Evolutionary conservation across 2,797 vertebrate genomes (phyloP), one percentile per base, ranked within the genome.

Genomic region (Carduelis carduelis): DNA sequence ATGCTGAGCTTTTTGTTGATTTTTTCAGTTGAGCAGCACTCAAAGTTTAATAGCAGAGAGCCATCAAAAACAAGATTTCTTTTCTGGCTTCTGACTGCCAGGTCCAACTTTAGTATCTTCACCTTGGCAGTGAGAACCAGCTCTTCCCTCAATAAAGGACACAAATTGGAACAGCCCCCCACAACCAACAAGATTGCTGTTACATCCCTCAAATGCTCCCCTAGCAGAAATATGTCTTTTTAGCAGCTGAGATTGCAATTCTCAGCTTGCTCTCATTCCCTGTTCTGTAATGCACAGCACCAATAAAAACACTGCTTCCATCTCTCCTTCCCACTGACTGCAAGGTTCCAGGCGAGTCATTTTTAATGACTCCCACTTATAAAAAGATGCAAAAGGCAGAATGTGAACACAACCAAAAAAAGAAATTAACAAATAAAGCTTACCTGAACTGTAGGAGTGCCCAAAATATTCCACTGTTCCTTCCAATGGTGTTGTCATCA

Each of bases 381-480:
- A 39, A 82, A 68, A 72, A 87, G 14, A 60, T 24, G 8, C 34
- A 75, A 64, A 41, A 91, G 66, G 43, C 5, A 88, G 39, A 65
- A n/a, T 16, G 12, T 32, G 16, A 43, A 53, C 7, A 20, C 43
- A 85, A 69, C 4, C 4, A 61, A 78, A 32, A 12, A 32, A 12
- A 30, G 21, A 44, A 21, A 63, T 22, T 23, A 86, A 78, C 17
- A 79, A 94, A 94, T 61, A 49, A 77, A 70, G 15, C 27, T 91
- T 95, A 99, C 99, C 99, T 99, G 92, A 98, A 99, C 95, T 99
- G 99, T 53, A 99, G 96, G 80, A 99, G 98, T 0, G 99, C 99
- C 99, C 99, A 99, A 82, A 99, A 99, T 60, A 99, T 98, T 5
- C 99, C 99, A 64, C 99, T 99, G 97, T 99, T 99, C 43, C 99